phyloP scores from a whole-genome alignment of 2,797 vertebrate genomes.

The Notolepis coatsorum region DNA sequence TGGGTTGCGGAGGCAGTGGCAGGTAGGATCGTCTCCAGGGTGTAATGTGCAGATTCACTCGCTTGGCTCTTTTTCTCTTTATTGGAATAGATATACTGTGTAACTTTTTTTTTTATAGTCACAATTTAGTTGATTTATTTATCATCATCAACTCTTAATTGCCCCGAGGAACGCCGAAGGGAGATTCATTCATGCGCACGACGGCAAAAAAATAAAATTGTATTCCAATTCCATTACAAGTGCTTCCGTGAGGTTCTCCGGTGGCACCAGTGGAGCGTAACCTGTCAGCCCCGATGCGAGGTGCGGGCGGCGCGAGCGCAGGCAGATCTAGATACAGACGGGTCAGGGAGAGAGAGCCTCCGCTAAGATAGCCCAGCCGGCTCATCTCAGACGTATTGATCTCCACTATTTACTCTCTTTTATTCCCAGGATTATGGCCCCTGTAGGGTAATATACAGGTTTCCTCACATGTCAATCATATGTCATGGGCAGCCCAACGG shows the following conservation, averaged over 20 bases:
- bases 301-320: constrained; percentile 59
- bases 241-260: constrained; percentile 17
- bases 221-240: constrained; percentile 29
- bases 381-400: constrained; percentile 78
- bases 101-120: too few species aligned
- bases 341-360: constrained; percentile 41
- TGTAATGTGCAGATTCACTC: constrained; percentile 40
- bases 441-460: constrained; percentile 83
- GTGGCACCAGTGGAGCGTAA: constrained; percentile 39
- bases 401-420: constrained; percentile 77
- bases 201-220: too few species aligned
- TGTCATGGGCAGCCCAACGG: constrained; percentile 74
- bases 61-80: constrained; percentile 46
- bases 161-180: too few species aligned
- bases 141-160: constrained; percentile 24
- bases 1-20: constrained; percentile 53
- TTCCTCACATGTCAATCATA: constrained; percentile 80
- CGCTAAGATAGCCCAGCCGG: constrained; percentile 64
- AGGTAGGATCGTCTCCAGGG: constrained; percentile 37
- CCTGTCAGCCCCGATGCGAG: constrained; percentile 57
- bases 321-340: constrained; percentile 63
- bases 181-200: too few species aligned
- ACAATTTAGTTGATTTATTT: constrained; percentile 31
- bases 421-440: constrained; percentile 75
- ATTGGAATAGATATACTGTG: constrained; percentile 7